Evolutionary conservation across 2,797 vertebrate genomes (phyloP).

Genomic region (Sebastiscus tertius): DNA sequence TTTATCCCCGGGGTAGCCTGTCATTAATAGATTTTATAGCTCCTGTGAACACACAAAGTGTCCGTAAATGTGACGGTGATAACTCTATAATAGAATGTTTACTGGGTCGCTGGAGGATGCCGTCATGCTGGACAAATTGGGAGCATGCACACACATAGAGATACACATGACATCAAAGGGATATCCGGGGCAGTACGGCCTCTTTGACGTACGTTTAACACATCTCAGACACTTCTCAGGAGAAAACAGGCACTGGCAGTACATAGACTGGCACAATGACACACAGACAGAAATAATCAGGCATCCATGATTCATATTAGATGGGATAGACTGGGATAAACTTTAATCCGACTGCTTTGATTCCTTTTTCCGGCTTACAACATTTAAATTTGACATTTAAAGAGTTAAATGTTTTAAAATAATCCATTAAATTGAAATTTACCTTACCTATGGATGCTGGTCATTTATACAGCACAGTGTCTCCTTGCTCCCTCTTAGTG

Average conservation of each 20-base stretch:
- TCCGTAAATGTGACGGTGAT: conserved; percentile 55
- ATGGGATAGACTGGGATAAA: background rate
- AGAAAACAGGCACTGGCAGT: conserved; percentile 33
- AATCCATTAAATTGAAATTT: conserved; percentile 15
- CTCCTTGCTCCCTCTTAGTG: conserved; percentile 41
- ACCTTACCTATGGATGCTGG: conserved; percentile 51
- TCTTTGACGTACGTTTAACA: conserved; percentile 39
- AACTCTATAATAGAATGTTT: conserved; percentile 62
- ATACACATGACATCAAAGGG: conserved; percentile 57
- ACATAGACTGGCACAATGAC: conserved; percentile 9
- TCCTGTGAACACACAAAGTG: conserved; percentile 38
- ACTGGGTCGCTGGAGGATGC: conserved; percentile 38
- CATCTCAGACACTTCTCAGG: conserved; percentile 39
- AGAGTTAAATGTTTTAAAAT: background rate
- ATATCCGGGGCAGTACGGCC: conserved; percentile 41
- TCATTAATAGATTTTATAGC: conserved; percentile 70
- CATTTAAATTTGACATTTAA: background rate
- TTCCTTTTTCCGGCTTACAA: background rate
- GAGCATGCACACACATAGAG: conserved; percentile 32
- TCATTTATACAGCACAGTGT: conserved; percentile 15
- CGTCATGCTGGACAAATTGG: conserved; percentile 49
- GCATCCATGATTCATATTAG: background rate
- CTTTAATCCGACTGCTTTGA: background rate
- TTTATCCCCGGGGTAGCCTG: conserved; percentile 50
- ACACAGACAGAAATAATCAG: conserved; percentile 41